Base-by-base conservation (phyloP, 2,888 invertebrate genomes). In the Meliscaeva auricollis region DNA sequence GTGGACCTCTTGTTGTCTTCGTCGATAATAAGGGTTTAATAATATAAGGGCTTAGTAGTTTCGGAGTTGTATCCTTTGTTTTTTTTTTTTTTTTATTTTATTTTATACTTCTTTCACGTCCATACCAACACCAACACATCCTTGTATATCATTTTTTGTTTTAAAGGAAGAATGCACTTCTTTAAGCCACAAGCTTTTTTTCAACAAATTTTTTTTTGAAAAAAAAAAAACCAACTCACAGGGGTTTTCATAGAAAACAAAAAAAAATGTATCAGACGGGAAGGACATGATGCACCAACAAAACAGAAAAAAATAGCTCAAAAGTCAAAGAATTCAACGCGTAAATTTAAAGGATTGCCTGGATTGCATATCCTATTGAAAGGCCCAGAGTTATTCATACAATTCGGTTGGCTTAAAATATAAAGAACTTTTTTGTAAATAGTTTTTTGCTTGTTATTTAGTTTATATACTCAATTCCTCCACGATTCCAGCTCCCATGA, bases 11-110 rank as follows among this genome's bases (percentile, higher is more conserved):
- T 2, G 2, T 46, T 64, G 13, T 26, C 22, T 35, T 20, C 22
- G 38, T 72, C 75, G 75, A 84, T 84, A 84, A 79, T 79, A 79
- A 66, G 79, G 70, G 64, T 75, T 84, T 66, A 79, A 84, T 68
- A 76, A 76, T 84, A 70, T 56, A 70, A 75, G 70, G 62, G 62
- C 68, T 83, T 74, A 79, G 32, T 52, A 76, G 38, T 66, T 78
- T 44, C 20, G 22, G 32, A 79, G 69, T 35, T 38, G 2, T 26
- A 26, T 26, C 26, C 32, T 48, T 64, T 46, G n/a, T 46, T 35
- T 44, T 38, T 26, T n/a, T 48, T 17, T 48, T 17, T 20, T 48
- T 20, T 17, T 48, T 17, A 8, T 48, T 20, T 6, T 20, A 6
- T n/a, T 44, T n/a, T 15, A 26, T n/a, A 26, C 26, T 26, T 38